These are phyloP conservation scores for Anguilla anguilla DNA, from an alignment of 2,797 vertebrate species.

Conservation along the genomic window DNA sequence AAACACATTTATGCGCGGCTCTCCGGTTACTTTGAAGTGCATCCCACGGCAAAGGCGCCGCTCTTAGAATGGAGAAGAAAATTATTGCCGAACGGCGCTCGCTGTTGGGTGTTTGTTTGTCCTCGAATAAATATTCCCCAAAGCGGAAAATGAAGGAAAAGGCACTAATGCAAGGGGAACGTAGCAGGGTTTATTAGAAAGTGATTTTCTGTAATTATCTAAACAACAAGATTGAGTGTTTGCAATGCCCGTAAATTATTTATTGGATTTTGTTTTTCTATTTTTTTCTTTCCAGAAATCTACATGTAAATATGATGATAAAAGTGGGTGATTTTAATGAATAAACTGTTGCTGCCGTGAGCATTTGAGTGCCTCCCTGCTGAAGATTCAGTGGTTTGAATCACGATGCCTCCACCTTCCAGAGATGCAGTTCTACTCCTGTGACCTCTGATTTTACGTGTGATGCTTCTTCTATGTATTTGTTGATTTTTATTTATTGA, in stretches of 20 bases:
- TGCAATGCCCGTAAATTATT: not conserved
- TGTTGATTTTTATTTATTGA: not conserved
- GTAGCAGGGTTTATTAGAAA: slow-evolving; percentile 4
- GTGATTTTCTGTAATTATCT: slow-evolving; percentile 17
- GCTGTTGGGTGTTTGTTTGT: not conserved
- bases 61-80: slow-evolving; percentile 1
- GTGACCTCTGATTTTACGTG: not conserved
- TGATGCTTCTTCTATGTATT: not conserved
- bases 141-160: not conserved
- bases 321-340: not conserved
- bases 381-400: not conserved
- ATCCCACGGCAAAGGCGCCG: not conserved
- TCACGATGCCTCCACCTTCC: not conserved
- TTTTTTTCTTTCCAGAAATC: not conserved
- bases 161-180: not conserved
- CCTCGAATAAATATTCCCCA: slow-evolving; percentile 14
- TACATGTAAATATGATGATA: not conserved
- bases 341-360: not conserved
- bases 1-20: not conserved
- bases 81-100: not conserved
- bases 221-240: slow-evolving; percentile 6
- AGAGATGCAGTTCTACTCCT: not conserved
- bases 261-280: not conserved
- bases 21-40: not conserved
- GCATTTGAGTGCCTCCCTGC: not conserved